Evolutionary conservation across 1,140 invertebrate species (phyloP), one percentile per base, ranked within the genome.

Genomic region (Drosophila jambulina): DNA sequence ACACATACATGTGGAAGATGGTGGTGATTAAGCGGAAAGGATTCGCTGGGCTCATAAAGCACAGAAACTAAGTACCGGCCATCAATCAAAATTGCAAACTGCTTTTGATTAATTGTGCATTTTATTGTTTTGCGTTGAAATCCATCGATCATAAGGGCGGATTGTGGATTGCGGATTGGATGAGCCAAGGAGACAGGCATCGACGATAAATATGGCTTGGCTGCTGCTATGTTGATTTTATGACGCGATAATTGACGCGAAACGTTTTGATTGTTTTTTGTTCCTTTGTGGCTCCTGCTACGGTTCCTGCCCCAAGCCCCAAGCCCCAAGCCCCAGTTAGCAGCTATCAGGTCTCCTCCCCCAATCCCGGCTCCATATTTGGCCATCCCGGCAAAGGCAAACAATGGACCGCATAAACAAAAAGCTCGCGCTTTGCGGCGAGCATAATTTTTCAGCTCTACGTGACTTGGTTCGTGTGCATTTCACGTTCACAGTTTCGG

Each of bases 191-290:
- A 48, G 42, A 51, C 63, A 53, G 79, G 48, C 56, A 58, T 59
- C 21, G 29, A 36, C 75, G 74, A 60, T 70, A 78, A 78, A 68
- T 69, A 64, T 40, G 72, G 51, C 69, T 71, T 48, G 57, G 40
- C 53, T 65, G 53, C 21, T 38, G 34, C 53, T 58, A 69, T 88
- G 85, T 79, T 79, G 86, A 85, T 90, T 88, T 90, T 88, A 88
- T 90, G 85, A 90, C 78, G 81, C 85, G 83, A 88, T 84, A 90
- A 88, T 88, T 88, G 85, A 85, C 85, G 82, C 86, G 85, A 79
- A 90, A 74, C 78, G 75, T 70, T 88, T 87, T 90, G 80, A 88
- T 90, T 91, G 85, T 90, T 78, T 78, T 69, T 77, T 58, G 25
- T 27, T 70, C 42, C 67, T 72, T 72, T 71, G 69, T 72, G 69